A percentile compares a stretch with the other conserved stretches of the same genome.
These are phyloP conservation scores for Galerucella calmariensis DNA, from an alignment of 2,888 invertebrate genomes.

Conservation along the genomic window DNA sequence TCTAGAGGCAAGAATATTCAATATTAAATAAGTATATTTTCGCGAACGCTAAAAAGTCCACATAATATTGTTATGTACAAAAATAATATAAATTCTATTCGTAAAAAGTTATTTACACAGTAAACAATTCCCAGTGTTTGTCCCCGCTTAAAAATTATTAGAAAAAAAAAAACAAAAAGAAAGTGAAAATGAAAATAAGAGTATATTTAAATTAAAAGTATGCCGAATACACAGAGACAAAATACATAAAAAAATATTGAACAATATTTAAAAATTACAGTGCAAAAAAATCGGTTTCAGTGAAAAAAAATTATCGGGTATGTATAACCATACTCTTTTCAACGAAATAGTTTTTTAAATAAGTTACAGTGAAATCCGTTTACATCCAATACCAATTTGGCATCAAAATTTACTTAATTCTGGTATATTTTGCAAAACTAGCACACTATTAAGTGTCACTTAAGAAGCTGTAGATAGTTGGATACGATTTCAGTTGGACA, in stretches of 20 bases:
- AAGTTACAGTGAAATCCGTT: not conserved
- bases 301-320: slow-evolving; percentile 56
- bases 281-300: slow-evolving; percentile 53
- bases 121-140: slow-evolving; percentile 44
- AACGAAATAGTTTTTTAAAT: slow-evolving; percentile 35
- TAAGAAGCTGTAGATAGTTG: too few species aligned
- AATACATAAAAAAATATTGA: slow-evolving; percentile 55
- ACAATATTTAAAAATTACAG: slow-evolving; percentile 56
- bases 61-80: slow-evolving; percentile 33
- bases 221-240: slow-evolving; percentile 62
- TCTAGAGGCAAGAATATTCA: slow-evolving; percentile 57
- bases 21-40: slow-evolving; percentile 35
- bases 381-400: slow-evolving; percentile 34
- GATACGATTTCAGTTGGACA: too few species aligned
- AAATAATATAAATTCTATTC: slow-evolving; percentile 30
- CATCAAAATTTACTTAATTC: not conserved
- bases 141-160: slow-evolving; percentile 39
- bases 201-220: slow-evolving; percentile 63
- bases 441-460: too few species aligned
- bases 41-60: slow-evolving; percentile 41
- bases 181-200: slow-evolving; percentile 59
- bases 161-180: slow-evolving; percentile 51
- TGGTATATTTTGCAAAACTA: too few species aligned
- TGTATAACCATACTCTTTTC: slow-evolving; percentile 62
- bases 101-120: slow-evolving; percentile 47